Conservation (phyloP, 2,113 vertebrate species). For the Oncorhynchus nerka region DNA sequence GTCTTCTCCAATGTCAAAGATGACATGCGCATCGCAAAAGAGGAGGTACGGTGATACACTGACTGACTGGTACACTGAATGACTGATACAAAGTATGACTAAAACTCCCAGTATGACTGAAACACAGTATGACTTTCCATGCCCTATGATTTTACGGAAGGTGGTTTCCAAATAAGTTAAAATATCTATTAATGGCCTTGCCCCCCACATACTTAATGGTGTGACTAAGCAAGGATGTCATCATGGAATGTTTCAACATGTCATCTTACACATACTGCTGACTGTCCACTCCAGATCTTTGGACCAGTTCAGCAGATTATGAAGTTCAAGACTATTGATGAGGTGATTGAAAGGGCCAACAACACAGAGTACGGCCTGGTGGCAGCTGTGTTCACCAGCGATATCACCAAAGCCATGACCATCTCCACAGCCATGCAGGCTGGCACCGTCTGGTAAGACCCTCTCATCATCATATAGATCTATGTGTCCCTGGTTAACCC, state of each 20-base stretch:
- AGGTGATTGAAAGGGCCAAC: constrained; percentile 97
- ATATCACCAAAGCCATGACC: constrained; percentile 95
- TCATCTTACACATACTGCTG: neutral
- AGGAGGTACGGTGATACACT: constrained; percentile 81
- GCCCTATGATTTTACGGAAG: neutral
- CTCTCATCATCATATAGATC: neutral
- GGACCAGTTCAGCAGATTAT: constrained; percentile 97
- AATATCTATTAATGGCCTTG: neutral
- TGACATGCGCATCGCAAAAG: constrained; percentile 95
- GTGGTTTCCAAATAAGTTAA: neutral
- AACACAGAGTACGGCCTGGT: constrained; percentile 92
- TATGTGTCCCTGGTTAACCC: neutral
- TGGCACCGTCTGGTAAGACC: constrained; percentile 93
- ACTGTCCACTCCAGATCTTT: constrained; percentile 83
- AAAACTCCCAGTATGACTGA: neutral
- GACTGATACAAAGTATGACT: neutral
- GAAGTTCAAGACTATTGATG: constrained; percentile 96
- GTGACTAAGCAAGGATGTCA: neutral
- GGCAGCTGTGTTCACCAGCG: constrained; percentile 92
- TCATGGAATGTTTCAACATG: neutral
- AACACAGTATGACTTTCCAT: neutral
- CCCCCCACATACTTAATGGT: neutral
- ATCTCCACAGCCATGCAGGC: constrained; percentile 94
- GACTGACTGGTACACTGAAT: neutral
- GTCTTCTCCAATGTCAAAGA: constrained; percentile 95